Evolutionary conservation across 2,888 invertebrate genomes (phyloP), one percentile per base, ranked within the genome.

Genomic region (Anthophora plumipes): DNA sequence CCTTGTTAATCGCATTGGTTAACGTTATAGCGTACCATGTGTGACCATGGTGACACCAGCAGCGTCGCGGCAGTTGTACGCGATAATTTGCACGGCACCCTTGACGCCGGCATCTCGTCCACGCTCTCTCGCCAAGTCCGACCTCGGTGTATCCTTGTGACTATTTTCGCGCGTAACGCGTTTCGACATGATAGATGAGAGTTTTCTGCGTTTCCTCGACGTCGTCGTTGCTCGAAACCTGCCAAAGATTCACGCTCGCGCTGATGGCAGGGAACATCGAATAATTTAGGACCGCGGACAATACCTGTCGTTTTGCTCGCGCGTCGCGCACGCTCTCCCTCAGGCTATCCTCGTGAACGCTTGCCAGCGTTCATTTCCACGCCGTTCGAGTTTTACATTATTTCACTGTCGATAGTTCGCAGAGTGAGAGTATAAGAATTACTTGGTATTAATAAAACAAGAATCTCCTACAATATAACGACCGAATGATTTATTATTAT

Each of bases 151-250:
- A 92, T 91, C 92, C 92, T 92, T 92, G 92, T 88, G 89, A 90
- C 91, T 91, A 91, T 92, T 92, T 92, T 92, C 87, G 90, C 89
- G 80, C 89, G 80, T 89, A 87, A 88, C 89, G 88, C 88, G 85
- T 91, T 92, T 91, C 91, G 88, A 92, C 91, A 92, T 92, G 91
- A 92, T 89, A 90, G 91, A 92, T 92, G 91, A 89, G 92, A 92
- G 82, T 91, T 92, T 91, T 91, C 91, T 88, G 87, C 89, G 89
- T 92, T 91, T 92, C 89, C 88, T 89, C 90, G 85, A 85, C 87
- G 85, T 79, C 85, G 86, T 25, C 84, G 80, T 80, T 69, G 83
- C 81, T 80, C 83, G 77, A 64, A 52, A 84, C 80, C 85, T 89
- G 88, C 89, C 89, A 89, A 90, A 86, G 85, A 83, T 82, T 89